phyloP scores from a whole-genome alignment of 2,113 vertebrate species.

The Myotis davidii region DNA sequence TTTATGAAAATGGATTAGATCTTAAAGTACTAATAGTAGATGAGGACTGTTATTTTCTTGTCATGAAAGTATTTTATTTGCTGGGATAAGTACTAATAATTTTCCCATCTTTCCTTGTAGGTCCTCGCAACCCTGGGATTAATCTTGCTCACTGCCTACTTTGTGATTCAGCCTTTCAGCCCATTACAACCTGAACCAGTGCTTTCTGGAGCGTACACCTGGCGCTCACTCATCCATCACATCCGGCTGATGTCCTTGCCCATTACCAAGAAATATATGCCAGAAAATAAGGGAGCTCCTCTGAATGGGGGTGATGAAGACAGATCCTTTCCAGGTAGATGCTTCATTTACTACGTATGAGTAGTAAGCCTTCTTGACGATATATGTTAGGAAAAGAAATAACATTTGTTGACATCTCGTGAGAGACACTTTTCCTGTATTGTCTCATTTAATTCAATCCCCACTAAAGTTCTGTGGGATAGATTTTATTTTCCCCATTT shows the following conservation, averaged over 20 bases:
- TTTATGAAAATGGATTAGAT: background rate
- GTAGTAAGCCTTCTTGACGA: constrained; percentile 35
- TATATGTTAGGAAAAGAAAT: background rate
- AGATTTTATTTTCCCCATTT: background rate
- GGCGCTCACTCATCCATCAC: constrained; percentile 92
- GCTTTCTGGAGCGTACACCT: constrained; percentile 88
- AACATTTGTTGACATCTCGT: background rate
- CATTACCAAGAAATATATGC: constrained; percentile 96
- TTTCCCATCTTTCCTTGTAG: constrained; percentile 80
- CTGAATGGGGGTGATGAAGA: constrained; percentile 57
- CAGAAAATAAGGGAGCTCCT: constrained; percentile 88
- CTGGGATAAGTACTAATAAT: background rate
- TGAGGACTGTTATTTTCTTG: background rate
- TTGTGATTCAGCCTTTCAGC: constrained; percentile 91
- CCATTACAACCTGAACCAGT: constrained; percentile 85
- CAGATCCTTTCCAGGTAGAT: constrained; percentile 66
- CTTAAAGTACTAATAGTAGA: background rate
- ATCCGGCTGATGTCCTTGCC: constrained; percentile 94
- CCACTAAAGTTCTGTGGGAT: background rate
- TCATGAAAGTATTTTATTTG: background rate
- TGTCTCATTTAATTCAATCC: background rate
- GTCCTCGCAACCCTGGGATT: constrained; percentile 89
- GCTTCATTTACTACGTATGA: background rate
- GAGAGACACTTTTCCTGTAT: background rate
- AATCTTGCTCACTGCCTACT: constrained; percentile 89